phyloP scores from a whole-genome alignment of 2,113 vertebrate species.

The Osmerus mordax region DNA sequence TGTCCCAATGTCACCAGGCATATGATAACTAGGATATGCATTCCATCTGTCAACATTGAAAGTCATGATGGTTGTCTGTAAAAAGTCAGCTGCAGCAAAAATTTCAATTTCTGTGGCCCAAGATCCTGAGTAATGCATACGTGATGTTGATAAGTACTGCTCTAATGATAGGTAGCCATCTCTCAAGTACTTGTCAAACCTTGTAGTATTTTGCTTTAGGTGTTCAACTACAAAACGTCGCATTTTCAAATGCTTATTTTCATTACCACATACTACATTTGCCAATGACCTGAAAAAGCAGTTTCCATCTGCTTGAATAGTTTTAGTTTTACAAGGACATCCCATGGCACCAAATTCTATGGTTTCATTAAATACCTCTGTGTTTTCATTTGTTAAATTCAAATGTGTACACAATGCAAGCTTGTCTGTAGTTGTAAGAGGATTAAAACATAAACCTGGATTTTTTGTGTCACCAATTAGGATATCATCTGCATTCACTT shows the following conservation, averaged over 20 bases:
- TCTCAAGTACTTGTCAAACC: conserved; percentile 8
- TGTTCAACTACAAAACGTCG: no score
- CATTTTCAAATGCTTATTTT: conserved; percentile 22
- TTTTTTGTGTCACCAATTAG: no score
- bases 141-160: background rate
- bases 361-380: background rate
- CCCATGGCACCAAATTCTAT: background rate
- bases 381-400: background rate
- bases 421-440: background rate
- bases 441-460: no score
- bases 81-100: no score
- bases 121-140: no score
- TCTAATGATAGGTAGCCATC: no score
- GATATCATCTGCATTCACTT: background rate
- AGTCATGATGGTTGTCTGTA: no score
- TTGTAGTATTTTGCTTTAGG: background rate
- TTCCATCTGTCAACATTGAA: no score
- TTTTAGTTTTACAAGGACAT: conserved; percentile 9
- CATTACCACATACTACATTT: conserved; percentile 2
- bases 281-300: conserved; percentile 29
- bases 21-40: background rate
- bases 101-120: no score
- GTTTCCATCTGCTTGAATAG: conserved; percentile 25
- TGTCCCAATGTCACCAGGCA: background rate
- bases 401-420: background rate